phyloP scores from a whole-genome alignment of 2,888 invertebrate genomes.

The Sceliomorpha sp. region DNA sequence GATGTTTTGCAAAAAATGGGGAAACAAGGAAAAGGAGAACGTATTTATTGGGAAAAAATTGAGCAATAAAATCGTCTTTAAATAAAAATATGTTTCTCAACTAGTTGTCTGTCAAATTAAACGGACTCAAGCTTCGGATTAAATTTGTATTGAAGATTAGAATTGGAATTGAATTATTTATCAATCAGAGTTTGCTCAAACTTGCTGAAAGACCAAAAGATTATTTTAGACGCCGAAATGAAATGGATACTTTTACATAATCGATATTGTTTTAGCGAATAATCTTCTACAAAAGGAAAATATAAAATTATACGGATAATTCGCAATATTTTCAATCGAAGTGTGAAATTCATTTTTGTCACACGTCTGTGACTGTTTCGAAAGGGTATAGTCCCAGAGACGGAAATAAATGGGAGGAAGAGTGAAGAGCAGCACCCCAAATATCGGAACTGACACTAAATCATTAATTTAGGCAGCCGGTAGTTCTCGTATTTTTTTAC shows the following conservation, averaged over 20 bases:
- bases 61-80: too few species aligned
- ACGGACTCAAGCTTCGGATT: too few species aligned
- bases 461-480: slow-evolving; percentile 76
- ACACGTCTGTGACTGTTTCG: slow-evolving; percentile 27
- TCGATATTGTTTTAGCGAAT: too few species aligned
- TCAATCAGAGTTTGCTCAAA: too few species aligned
- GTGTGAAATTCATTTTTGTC: slow-evolving; percentile 37
- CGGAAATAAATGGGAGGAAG: slow-evolving; percentile 21
- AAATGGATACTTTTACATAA: too few species aligned
- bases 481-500: slow-evolving; percentile 28
- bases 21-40: slow-evolving; percentile 26
- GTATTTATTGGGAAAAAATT: slow-evolving; percentile 32
- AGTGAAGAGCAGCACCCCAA: slow-evolving; percentile 59
- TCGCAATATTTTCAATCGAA: background rate
- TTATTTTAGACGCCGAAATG: too few species aligned
- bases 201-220: too few species aligned
- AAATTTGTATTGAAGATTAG: too few species aligned
- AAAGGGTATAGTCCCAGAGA: slow-evolving; percentile 47
- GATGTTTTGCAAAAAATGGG: slow-evolving; percentile 26
- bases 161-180: too few species aligned
- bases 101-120: too few species aligned
- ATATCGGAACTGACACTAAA: slow-evolving; percentile 77
- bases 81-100: slow-evolving; percentile 5
- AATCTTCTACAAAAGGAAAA: too few species aligned
- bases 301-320: too few species aligned